These are phyloP conservation scores for Cercopithecus mona DNA, from an alignment of 2,113 vertebrate genomes.

Conservation along the genomic window DNA sequence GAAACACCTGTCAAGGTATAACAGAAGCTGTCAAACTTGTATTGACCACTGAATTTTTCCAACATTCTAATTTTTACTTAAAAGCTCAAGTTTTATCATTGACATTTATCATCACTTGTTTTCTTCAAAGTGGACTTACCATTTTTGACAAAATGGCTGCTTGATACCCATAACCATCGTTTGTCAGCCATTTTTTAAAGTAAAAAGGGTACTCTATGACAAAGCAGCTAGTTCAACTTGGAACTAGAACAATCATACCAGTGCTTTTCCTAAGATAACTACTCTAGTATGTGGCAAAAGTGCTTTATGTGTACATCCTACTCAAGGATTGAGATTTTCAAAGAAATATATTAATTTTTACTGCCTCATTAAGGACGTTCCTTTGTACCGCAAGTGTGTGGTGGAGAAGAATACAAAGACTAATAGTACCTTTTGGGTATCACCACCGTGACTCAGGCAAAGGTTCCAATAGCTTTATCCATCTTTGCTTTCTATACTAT, in stretches of 20 bases:
- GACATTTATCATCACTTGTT: neutral
- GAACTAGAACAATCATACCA: neutral
- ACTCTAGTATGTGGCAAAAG: neutral
- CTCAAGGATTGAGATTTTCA: neutral
- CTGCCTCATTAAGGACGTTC: neutral
- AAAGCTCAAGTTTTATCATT: neutral
- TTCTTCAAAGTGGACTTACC: neutral
- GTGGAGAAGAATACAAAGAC: neutral
- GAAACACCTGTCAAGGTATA: neutral
- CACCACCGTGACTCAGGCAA: neutral
- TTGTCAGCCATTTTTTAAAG: neutral
- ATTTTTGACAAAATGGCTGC: neutral
- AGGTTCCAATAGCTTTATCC: neutral
- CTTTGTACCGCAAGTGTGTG: neutral
- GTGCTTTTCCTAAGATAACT: neutral
- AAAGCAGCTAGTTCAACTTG: neutral
- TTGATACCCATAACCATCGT: neutral
- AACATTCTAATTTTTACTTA: conserved; percentile 18
- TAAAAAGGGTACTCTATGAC: neutral
- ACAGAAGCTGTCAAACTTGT: neutral
- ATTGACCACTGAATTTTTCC: neutral
- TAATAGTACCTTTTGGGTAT: neutral
- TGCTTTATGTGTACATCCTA: neutral
- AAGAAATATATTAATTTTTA: neutral
- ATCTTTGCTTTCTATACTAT: neutral